Base-by-base conservation (phyloP, 1,140 invertebrate genomes). In the Hermetia illucens region DNA sequence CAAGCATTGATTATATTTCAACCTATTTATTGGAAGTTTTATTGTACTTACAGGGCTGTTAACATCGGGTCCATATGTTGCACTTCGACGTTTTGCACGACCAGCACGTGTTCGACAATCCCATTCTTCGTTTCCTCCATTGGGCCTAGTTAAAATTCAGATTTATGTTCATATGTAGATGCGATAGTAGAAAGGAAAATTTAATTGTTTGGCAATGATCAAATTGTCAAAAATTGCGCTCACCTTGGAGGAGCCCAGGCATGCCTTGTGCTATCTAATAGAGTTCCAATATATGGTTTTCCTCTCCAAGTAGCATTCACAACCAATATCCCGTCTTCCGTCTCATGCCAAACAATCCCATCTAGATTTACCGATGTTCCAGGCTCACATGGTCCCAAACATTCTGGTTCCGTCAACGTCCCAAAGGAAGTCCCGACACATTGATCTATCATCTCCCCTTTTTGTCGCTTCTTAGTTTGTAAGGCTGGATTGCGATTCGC, bases 271-370 rank as follows among this genome's bases (percentile, higher is more conserved):
- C 87, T 90, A 64, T 95, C 91, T 42, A 95, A 59, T 31, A 96
- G 62, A 8, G 90, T 94, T 6, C 91, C 91, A 13, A 95, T 88
- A 63, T 94, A 96, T 2, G 89, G 94, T 62, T 94, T 94, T 34
- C 89, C 91, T 62, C 90, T 69, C 91, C 91, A 95, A 32, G 89
- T 94, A 27, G 94, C 89, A 65, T 95, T 96, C 16, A 96, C 87
- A 5, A 94, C 90, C 50, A 96, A 65, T 13, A 95, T 83, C 62
- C 87, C 87, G 75, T 87, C 88, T 78, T 92, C 87, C 43, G 89
- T 94, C 70, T 96, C 90, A 61, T 94, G 88, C 91, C 91, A 96
- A 42, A 95, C 90, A 62, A 95, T 94, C 43, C 90, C 90, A 63
- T 95, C 89, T 45, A 96, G 68, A 39, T 81, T 88, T 36, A 96